These are phyloP conservation scores for Chloromyia formosa DNA, from an alignment of 2,888 invertebrate species.

Conservation along the genomic window DNA sequence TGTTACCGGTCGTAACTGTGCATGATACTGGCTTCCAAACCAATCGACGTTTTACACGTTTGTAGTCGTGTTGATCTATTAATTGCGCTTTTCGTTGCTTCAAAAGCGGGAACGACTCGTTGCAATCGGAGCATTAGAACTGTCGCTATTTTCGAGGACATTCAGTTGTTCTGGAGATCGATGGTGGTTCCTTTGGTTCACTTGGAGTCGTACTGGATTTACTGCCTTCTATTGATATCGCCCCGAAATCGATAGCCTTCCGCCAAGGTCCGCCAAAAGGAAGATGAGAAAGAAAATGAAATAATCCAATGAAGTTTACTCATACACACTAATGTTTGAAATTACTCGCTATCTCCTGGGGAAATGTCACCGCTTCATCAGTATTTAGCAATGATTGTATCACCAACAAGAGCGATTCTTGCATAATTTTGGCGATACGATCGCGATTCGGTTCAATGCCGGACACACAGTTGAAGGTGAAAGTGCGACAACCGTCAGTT, in stretches of 20 bases:
- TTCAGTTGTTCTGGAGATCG: not conserved
- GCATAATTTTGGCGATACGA: conserved; percentile 82
- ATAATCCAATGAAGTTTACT: not conserved
- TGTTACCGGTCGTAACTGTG: conserved; percentile 34
- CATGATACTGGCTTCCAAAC: conserved; percentile 55
- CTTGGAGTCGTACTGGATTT: too few species aligned
- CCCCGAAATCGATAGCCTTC: not conserved
- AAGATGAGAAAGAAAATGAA: too few species aligned
- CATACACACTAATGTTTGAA: conserved; percentile 23
- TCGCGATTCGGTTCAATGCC: conserved; percentile 82
- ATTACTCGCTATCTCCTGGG: conserved; percentile 5
- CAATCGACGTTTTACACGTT: conserved; percentile 60
- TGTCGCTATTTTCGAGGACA: conserved; percentile 53
- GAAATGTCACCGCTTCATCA: conserved; percentile 55
- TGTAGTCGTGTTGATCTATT: conserved; percentile 60
- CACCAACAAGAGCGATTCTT: conserved; percentile 84
- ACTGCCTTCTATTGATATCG: too few species aligned
- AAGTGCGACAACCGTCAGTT: conserved; percentile 83
- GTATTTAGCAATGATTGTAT: conserved; percentile 62
- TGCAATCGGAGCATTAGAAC: conserved; percentile 62
- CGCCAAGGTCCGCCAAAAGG: not conserved
- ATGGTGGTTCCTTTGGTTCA: too few species aligned
- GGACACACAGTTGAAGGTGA: conserved; percentile 86
- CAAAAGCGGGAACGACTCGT: conserved; percentile 58
- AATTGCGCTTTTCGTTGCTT: conserved; percentile 63